Conservation (phyloP, 1,140 invertebrate species). For the Cryptotermes secundus region DNA sequence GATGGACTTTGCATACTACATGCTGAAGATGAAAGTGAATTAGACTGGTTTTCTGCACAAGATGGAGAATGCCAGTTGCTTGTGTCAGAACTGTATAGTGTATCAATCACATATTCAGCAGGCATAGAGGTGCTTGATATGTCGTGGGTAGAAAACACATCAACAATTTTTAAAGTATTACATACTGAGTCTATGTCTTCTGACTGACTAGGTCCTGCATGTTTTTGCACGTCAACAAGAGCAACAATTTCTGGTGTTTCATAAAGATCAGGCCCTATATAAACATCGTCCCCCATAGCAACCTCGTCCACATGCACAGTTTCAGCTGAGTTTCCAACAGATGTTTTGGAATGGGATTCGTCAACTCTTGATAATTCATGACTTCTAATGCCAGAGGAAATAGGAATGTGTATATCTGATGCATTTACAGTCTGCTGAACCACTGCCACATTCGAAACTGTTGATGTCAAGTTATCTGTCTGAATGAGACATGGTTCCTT, state of each 20-base stretch:
- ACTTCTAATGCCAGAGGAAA: neutral
- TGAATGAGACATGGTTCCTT: neutral
- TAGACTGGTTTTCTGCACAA: neutral
- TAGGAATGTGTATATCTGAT: neutral
- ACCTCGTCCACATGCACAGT: neutral
- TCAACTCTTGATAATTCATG: neutral
- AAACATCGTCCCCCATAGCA: neutral
- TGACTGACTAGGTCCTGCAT: neutral
- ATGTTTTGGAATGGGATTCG: neutral
- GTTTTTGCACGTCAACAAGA: neutral
- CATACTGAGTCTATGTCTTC: neutral
- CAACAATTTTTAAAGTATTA: slow-evolving; percentile 16
- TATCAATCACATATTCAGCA: too few relatives aligned
- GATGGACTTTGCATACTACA: neutral
- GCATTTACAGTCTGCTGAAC: neutral
- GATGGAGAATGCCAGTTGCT: neutral
- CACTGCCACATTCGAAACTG: neutral
- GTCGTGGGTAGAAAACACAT: neutral
- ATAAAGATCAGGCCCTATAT: neutral
- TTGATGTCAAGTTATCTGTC: neutral
- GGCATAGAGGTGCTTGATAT: neutral
- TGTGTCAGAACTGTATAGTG: neutral
- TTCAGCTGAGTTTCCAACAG: neutral
- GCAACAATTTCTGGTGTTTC: neutral
- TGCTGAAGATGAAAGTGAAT: neutral